Evolutionary conservation across 1,140 invertebrate species (phyloP).

Genomic region (Samia ricini): DNA sequence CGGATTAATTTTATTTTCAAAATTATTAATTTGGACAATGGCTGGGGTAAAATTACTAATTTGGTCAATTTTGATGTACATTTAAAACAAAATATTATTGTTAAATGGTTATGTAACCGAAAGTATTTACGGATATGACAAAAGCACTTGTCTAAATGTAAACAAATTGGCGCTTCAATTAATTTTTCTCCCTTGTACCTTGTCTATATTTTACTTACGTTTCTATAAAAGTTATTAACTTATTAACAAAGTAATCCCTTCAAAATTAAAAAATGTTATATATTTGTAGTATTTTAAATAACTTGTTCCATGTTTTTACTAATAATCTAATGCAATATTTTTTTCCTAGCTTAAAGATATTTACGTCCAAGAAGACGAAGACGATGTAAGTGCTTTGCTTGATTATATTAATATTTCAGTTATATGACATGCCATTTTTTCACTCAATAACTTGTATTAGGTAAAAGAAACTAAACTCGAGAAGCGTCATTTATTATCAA

Average conservation of each 20-base stretch:
- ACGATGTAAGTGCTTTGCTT: constrained; percentile 25
- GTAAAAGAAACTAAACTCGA: too few species aligned
- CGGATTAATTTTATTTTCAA: background rate
- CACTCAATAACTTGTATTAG: too few species aligned
- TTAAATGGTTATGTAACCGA: background rate
- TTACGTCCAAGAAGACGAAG: background rate
- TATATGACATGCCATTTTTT: too few species aligned
- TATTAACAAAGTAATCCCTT: background rate
- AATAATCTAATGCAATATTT: constrained; percentile 17
- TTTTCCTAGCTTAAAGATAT: constrained; percentile 26
- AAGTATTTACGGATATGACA: background rate
- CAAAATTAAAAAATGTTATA: background rate
- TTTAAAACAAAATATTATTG: background rate
- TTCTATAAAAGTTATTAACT: background rate
- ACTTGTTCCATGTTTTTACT: constrained; percentile 14
- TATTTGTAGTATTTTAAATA: too few species aligned
- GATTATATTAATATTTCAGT: background rate
- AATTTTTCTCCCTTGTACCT: background rate
- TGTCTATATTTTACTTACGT: background rate
- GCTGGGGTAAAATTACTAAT: background rate
- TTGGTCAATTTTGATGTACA: background rate
- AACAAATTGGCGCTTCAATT: background rate
- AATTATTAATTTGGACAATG: background rate
- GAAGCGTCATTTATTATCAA: too few species aligned
- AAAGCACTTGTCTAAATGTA: background rate